Percentiles rank a stretch among this genome's conserved stretches.
Conservation (phyloP, 92 coral and sea anemone species). For the Umimayanthus chanpuru region DNA sequence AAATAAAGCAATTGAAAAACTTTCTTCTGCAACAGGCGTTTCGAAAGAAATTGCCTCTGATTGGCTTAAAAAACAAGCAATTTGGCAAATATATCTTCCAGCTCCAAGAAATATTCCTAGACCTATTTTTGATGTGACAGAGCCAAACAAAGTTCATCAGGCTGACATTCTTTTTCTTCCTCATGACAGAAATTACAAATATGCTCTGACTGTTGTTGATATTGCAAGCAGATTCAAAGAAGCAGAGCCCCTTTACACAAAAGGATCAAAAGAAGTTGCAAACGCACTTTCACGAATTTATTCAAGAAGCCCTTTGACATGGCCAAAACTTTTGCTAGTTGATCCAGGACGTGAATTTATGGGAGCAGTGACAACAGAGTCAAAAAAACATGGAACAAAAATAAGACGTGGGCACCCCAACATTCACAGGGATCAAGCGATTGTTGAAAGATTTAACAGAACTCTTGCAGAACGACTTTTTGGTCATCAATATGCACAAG, state of each 20-base stretch:
- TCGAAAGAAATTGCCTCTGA: slow-evolving; percentile 11
- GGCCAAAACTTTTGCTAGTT: neutral
- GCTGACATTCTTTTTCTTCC: slow-evolving; percentile 43
- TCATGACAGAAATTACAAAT: slow-evolving; percentile 35
- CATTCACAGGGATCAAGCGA: too few relatives aligned
- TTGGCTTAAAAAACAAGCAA: slow-evolving; percentile 47
- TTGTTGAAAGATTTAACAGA: neutral
- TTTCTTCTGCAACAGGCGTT: slow-evolving; percentile 8
- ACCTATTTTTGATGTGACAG: slow-evolving; percentile 3
- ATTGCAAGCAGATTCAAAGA: slow-evolving; percentile 23
- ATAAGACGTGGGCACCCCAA: neutral
- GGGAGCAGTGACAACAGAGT: too few relatives aligned
- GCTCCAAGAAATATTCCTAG: slow-evolving; percentile 18
- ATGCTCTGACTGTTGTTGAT: slow-evolving; percentile 46
- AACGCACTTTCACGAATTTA: too few relatives aligned
- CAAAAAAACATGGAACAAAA: neutral
- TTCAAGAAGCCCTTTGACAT: too few relatives aligned
- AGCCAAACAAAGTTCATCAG: slow-evolving; percentile 39
- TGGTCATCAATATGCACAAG: too few relatives aligned
- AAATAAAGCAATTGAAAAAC: slow-evolving; percentile 1
- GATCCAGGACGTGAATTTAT: too few relatives aligned
- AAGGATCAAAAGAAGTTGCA: slow-evolving; percentile 19
- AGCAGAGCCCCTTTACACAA: neutral
- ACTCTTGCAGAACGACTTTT: neutral
- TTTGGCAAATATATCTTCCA: slow-evolving; percentile 34